These are phyloP conservation scores for Cephus nigrinus DNA, from an alignment of 2,888 invertebrate species.

Conservation along the genomic window DNA sequence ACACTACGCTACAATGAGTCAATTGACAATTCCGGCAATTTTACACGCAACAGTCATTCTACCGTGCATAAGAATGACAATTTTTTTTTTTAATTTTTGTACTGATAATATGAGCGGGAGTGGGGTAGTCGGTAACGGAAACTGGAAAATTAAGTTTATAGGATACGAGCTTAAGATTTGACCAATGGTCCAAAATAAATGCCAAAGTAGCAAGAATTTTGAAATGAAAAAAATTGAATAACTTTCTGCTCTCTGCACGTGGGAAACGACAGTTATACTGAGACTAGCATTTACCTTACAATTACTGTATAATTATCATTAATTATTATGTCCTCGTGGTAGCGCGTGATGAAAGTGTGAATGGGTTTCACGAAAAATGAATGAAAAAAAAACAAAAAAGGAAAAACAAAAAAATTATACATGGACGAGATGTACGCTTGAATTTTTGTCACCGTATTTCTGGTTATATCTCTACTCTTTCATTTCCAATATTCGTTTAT, in stretches of 20 bases:
- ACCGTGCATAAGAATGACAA: background rate
- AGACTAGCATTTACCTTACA: slow-evolving; percentile 15
- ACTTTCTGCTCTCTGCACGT: background rate
- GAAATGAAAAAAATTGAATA: background rate
- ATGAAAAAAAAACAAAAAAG: background rate
- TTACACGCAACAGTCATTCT: background rate
- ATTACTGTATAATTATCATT: slow-evolving; percentile 12
- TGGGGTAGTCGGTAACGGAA: background rate
- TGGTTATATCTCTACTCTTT: slow-evolving; percentile 9
- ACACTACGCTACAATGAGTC: background rate
- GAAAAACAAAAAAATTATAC: background rate
- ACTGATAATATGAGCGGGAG: background rate
- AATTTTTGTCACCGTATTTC: background rate
- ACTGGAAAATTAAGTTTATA: background rate
- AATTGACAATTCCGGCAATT: background rate
- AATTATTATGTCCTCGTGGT: background rate
- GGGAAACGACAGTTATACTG: slow-evolving; percentile 9
- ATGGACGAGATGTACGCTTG: background rate
- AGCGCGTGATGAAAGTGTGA: background rate
- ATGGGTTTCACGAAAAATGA: background rate
- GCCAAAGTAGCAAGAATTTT: slow-evolving; percentile 21
- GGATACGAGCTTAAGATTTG: slow-evolving; percentile 17
- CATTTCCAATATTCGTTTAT: slow-evolving; percentile 7
- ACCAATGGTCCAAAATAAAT: slow-evolving; percentile 20
- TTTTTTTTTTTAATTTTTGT: background rate